Base-by-base conservation (phyloP, 92 coral and sea anemone species). In the Porites cylindrica region DNA sequence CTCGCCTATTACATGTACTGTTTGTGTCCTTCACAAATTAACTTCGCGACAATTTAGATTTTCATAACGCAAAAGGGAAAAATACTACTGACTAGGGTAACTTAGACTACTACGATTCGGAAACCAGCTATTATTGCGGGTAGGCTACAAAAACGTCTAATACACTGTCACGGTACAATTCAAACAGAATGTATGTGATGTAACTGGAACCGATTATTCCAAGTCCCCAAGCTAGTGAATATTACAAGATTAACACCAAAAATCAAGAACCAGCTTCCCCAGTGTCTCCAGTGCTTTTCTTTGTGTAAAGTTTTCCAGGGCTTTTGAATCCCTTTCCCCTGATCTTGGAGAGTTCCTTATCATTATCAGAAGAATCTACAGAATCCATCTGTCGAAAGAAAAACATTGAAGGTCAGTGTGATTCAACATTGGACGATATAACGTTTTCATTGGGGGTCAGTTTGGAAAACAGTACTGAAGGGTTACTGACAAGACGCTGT, bases 241-340 rank as follows among this genome's bases (percentile, higher is more conserved):
- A 38, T 38, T 38, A 72, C 63, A 82, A 82, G 78, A 69, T 70
- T 43, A 29, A 69, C 51, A 73, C 18, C 60, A 43, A 79, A 38
- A 72, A 74, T 72, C 87, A 72, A 59, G 63, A 72, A 18, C 73
- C 63, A 17, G 75, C 12, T 51, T 54, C 76, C 54, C 77, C 89
- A 47, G 18, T 26, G 51, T 73, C 63, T 67, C 85, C 69, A 81
- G 77, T 70, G 85, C 63, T 74, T 18, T 67, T 85, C 86, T 89
- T 90, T 79, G 76, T 88, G 78, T 88, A 93, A 52, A 95, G 91
- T 95, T 95, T 95, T 16, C 98, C 98, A 23, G 98, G 98, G 81
- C 98, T 93, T 82, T 91, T 95, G 75, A 95, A 95, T 18, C 96
- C 96, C 73, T 83, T 94, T 17, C 98, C 98, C 81, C 64, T 81